phyloP scores from a whole-genome alignment of 2,113 vertebrate species.

The Sclerurus mexicanus region DNA sequence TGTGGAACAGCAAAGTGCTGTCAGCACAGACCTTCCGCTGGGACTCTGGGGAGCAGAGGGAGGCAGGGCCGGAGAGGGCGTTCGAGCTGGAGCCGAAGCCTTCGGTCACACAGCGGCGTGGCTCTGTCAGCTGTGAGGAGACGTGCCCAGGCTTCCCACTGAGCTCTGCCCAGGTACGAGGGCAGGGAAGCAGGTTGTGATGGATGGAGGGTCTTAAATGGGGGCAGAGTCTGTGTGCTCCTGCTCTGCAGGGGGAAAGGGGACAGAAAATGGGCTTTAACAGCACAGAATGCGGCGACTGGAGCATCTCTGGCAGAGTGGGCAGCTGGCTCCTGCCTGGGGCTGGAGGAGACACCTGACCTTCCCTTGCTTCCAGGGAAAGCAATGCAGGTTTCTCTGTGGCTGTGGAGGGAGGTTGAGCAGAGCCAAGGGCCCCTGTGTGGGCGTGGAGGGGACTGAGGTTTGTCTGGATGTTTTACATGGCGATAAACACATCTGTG shows the following conservation, averaged over 20 bases:
- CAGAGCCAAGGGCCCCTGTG: not conserved
- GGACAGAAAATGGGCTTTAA: not conserved
- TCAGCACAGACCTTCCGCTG: not conserved
- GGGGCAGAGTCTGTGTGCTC: accelerated
- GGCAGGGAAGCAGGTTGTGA: not conserved
- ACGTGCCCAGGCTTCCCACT: not conserved
- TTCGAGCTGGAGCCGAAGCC: accelerated
- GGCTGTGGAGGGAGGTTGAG: not conserved
- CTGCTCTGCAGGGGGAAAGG: not conserved
- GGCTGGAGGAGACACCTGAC: not conserved
- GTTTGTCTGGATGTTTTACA: not conserved
- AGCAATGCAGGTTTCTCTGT: not conserved
- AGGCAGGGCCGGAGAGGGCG: not conserved
- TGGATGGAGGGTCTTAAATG: not conserved
- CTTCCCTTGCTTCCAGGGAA: not conserved
- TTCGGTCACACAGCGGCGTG: not conserved
- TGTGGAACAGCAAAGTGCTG: not conserved
- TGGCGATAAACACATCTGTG: not conserved
- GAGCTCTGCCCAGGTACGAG: constrained; percentile 10
- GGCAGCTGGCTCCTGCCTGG: not conserved
- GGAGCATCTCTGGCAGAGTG: not conserved
- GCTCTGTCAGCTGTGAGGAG: not conserved
- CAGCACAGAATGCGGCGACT: not conserved
- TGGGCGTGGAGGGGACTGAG: accelerated
- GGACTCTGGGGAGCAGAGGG: not conserved